Conservation (phyloP, 2,888 invertebrate species). For the Cryptocephalus primarius region DNA sequence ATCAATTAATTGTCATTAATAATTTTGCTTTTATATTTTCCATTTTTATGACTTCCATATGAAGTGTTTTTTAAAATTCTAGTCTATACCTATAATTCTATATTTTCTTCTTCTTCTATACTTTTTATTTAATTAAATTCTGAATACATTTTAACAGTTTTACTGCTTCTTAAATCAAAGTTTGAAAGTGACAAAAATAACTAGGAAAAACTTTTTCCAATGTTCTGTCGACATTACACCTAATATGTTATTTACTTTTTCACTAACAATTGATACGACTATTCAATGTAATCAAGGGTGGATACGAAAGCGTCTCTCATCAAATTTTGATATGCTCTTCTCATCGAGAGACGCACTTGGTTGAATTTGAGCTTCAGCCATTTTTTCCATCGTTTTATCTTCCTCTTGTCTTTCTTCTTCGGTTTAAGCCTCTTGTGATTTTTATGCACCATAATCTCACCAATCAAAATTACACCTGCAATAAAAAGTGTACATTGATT, state of each 20-base stretch:
- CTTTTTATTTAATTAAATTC: no score
- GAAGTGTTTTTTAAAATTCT: no score
- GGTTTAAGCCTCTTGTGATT: conserved; percentile 11
- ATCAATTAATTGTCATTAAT: no score
- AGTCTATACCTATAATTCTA: no score
- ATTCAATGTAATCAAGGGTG: conserved; percentile 27
- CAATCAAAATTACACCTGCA: conserved; percentile 19
- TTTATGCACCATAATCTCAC: conserved; percentile 19
- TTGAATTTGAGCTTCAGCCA: conserved; percentile 8
- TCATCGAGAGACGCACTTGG: conserved; percentile 6
- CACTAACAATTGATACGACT: conserved; percentile 1
- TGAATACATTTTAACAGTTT: no score
- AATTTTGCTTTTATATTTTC: no score
- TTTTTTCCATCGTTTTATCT: conserved; percentile 7
- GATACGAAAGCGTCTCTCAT: conserved; percentile 26
- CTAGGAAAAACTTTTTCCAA: no score
- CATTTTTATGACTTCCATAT: no score
- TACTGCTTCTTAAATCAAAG: no score
- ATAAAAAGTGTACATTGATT: background rate
- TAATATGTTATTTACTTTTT: background rate
- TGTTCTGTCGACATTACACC: no score
- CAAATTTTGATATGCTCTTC: conserved; percentile 17
- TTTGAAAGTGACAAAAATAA: no score
- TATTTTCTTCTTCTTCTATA: no score
- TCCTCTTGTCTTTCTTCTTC: conserved; percentile 6